Percentiles rank a stretch among this genome's conserved stretches.
These are phyloP conservation scores for Episyrphus balteatus DNA, from an alignment of 1,140 invertebrate genomes.

Conservation along the genomic window DNA sequence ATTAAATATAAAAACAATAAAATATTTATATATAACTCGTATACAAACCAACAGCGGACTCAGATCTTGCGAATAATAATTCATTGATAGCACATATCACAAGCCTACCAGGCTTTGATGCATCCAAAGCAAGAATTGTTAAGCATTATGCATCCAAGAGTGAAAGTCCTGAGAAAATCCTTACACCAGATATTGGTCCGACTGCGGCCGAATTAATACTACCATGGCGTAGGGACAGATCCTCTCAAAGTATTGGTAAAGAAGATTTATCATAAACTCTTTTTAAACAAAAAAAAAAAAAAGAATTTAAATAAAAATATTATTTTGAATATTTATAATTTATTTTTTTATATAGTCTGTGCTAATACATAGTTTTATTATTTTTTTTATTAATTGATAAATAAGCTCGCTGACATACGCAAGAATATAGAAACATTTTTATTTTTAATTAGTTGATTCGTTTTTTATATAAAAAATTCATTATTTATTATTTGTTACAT, in stretches of 20 bases:
- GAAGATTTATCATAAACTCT: not conserved
- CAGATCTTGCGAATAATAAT: conserved; percentile 45
- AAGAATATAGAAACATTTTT: no score
- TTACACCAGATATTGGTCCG: conserved; percentile 43
- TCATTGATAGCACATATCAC: conserved; percentile 52
- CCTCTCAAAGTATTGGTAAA: conserved; percentile 39
- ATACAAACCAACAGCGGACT: conserved; percentile 26
- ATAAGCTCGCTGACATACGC: no score
- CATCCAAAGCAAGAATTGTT: conserved; percentile 50
- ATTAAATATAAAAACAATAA: conserved; percentile 2
- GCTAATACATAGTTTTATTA: no score
- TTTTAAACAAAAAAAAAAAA: no score
- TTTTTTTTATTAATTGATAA: no score
- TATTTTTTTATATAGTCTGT: no score
- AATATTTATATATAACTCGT: conserved; percentile 8
- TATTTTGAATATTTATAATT: no score
- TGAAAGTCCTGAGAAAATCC: conserved; percentile 15
- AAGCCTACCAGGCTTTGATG: conserved; percentile 51
- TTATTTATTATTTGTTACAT: no score
- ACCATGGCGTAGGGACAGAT: conserved; percentile 61
- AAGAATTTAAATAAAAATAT: no score
- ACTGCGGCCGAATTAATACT: conserved; percentile 60
- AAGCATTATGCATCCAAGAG: conserved; percentile 47
- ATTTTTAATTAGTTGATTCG: no score
- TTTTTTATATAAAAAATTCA: no score